A percentile compares a stretch with the other conserved stretches of the same genome.
phyloP scores from a whole-genome alignment of 2,888 invertebrate species.

The Acanthosepion pharaonis region DNA sequence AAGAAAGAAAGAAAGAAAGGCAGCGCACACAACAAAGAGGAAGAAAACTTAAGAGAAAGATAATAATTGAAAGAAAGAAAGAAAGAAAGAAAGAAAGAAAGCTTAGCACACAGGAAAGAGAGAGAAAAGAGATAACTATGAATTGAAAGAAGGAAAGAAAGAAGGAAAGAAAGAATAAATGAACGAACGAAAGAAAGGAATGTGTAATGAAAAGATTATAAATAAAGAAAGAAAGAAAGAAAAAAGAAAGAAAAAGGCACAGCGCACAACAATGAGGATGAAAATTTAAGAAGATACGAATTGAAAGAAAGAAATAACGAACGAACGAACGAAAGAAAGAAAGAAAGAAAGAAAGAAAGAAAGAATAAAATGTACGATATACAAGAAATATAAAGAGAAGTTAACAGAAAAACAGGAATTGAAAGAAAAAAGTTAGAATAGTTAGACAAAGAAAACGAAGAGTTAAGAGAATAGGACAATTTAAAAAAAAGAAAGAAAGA shows the following conservation, averaged over 20 bases:
- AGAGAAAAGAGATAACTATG: accelerated
- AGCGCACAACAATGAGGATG: no score
- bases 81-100: not conserved
- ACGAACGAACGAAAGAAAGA: not conserved
- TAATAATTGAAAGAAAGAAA: not conserved
- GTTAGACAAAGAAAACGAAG: no score
- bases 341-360: not conserved
- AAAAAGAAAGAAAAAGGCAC: not conserved
- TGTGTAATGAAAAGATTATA: no score
- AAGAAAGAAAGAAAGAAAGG: not conserved
- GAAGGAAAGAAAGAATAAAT: not conserved
- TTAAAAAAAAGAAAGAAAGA: no score
- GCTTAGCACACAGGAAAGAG: no score
- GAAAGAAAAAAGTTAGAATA: no score
- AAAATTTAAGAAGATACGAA: no score
- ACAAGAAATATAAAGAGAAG: no score
- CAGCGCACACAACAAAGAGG: accelerated
- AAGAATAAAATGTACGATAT: not conserved
- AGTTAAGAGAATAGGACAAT: no score
- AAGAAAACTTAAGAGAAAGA: no score
- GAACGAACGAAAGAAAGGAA: not conserved
- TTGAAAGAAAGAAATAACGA: accelerated
- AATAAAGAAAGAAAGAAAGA: not conserved
- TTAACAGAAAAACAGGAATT: no score
- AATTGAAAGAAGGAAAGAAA: not conserved